Conservation (phyloP, 2,797 vertebrate genomes). For the Acanthopagrus latus region DNA sequence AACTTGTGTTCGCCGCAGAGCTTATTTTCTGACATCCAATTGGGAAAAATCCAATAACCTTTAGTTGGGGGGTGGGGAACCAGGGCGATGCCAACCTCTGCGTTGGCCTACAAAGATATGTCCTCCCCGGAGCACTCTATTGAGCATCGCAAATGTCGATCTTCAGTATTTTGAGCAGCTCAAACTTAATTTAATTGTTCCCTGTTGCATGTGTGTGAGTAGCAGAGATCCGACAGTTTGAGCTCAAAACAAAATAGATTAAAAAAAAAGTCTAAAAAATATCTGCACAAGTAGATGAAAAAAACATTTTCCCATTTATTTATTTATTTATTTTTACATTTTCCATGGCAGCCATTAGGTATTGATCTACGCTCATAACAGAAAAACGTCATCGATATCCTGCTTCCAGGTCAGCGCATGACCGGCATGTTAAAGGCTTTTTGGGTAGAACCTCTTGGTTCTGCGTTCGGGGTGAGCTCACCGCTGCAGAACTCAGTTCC, state of each 20-base stretch:
- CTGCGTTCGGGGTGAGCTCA: neutral
- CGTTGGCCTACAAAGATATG: too few relatives aligned
- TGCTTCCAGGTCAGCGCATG: slow-evolving; percentile 6
- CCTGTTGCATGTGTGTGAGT: neutral
- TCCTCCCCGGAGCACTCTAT: too few relatives aligned
- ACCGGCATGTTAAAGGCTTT: neutral
- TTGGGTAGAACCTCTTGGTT: neutral
- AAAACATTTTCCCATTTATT: neutral
- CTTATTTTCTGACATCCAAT: too few relatives aligned
- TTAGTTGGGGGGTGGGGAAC: too few relatives aligned
- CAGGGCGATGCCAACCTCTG: too few relatives aligned
- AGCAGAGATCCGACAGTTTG: neutral
- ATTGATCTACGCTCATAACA: neutral
- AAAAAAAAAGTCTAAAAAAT: neutral
- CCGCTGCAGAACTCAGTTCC: neutral
- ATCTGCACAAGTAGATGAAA: neutral
- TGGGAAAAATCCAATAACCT: too few relatives aligned
- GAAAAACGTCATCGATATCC: neutral
- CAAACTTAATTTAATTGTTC: neutral
- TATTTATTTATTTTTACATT: too few relatives aligned
- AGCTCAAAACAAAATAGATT: neutral
- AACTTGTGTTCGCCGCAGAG: too few relatives aligned
- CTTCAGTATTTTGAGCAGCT: neutral
- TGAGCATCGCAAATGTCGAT: too few relatives aligned
- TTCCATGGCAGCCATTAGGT: neutral